These are phyloP conservation scores for Eidolon helvum DNA, from an alignment of 2,113 vertebrate species.

Conservation along the genomic window DNA sequence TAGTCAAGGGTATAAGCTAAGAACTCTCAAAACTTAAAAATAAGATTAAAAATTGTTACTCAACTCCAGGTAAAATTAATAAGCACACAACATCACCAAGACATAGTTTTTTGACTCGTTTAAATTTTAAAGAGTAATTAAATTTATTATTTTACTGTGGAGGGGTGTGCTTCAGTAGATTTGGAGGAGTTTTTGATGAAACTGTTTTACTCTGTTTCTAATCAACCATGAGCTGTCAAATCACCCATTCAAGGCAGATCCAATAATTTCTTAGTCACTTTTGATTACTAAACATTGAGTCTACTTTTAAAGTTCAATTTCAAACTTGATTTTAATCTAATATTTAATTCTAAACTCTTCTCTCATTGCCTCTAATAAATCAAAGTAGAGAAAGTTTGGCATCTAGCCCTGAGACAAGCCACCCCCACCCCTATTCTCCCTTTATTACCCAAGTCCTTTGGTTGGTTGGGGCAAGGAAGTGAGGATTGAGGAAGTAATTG, in stretches of 20 bases:
- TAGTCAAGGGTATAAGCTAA: not conserved
- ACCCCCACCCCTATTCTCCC: not conserved
- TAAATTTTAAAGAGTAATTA: not conserved
- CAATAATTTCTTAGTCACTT: conserved; percentile 32
- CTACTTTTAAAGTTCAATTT: not conserved
- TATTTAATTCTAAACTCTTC: not conserved
- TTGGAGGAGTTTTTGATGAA: not conserved
- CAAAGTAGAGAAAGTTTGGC: not conserved
- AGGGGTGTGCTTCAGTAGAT: not conserved
- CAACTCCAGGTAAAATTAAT: conserved; percentile 8
- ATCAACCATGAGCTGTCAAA: not conserved
- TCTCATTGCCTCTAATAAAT: not conserved
- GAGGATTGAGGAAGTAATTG: not conserved
- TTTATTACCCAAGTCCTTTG: not conserved
- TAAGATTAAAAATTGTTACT: not conserved
- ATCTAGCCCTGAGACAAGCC: not conserved
- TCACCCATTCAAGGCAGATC: not conserved
- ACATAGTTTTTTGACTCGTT: not conserved
- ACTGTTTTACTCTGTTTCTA: not conserved
- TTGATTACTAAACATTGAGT: not conserved
- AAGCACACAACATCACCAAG: not conserved
- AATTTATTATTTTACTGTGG: not conserved
- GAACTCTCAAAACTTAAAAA: not conserved
- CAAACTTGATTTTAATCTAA: not conserved
- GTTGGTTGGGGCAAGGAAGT: not conserved